Conservation (phyloP, 2,113 vertebrate genomes). For the Pithys albifrons region DNA sequence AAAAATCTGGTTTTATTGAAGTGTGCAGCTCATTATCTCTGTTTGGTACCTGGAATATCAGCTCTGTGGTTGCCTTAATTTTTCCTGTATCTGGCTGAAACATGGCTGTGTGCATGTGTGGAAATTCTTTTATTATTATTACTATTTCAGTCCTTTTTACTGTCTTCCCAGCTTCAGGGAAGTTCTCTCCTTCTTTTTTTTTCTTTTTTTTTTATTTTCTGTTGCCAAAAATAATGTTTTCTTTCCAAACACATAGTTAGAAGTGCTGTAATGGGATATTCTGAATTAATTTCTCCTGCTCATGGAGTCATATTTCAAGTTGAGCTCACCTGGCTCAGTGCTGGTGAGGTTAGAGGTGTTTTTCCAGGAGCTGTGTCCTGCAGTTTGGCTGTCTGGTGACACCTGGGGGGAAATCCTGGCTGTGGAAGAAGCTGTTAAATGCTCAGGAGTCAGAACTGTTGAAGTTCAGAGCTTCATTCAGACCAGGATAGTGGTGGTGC, state of each 20-base stretch:
- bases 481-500: background rate
- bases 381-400: background rate
- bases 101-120: background rate
- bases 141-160: background rate
- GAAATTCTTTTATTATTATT: background rate
- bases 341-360: background rate
- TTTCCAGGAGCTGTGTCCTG: background rate
- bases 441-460: background rate
- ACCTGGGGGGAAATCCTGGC: background rate
- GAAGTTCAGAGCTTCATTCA: background rate
- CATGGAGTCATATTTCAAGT: background rate
- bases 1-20: background rate
- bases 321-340: background rate
- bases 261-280: background rate
- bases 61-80: background rate
- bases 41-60: background rate
- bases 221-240: background rate
- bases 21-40: background rate
- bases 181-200: background rate
- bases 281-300: background rate
- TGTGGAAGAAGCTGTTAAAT: slow-evolving; percentile 37
- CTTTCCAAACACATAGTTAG: background rate
- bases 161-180: background rate
- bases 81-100: background rate
- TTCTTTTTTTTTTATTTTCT: background rate